phyloP scores from a whole-genome alignment of 1,140 invertebrate genomes.

The Gryon sp. region DNA sequence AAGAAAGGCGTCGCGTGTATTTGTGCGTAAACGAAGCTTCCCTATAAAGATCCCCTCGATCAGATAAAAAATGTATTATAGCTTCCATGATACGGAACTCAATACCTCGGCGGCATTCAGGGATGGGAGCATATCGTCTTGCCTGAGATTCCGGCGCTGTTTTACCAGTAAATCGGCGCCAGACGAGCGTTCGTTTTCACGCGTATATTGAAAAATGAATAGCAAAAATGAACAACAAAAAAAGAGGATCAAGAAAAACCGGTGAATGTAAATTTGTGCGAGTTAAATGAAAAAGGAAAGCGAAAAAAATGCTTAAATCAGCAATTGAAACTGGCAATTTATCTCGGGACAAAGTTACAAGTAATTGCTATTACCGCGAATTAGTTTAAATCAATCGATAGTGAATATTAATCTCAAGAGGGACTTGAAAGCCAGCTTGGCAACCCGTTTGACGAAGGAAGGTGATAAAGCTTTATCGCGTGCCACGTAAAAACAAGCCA shows the following conservation, averaged over 20 bases:
- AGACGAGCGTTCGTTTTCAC: constrained; percentile 31
- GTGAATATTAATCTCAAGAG: constrained; percentile 26
- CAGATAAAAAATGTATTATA: constrained; percentile 81
- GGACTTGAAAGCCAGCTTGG: neutral
- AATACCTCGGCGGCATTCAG: constrained; percentile 72
- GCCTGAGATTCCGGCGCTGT: constrained; percentile 44
- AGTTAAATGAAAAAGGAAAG: too few relatives aligned
- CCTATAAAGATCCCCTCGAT: constrained; percentile 80
- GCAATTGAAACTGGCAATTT: neutral
- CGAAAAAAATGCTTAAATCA: too few relatives aligned
- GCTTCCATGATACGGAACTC: constrained; percentile 79
- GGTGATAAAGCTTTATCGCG: constrained; percentile 27
- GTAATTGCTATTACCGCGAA: constrained; percentile 6
- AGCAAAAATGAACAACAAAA: neutral
- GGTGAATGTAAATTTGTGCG: too few relatives aligned
- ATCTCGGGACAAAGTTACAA: neutral
- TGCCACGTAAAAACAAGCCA: constrained; percentile 37
- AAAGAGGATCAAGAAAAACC: neutral
- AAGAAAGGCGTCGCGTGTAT: constrained; percentile 42
- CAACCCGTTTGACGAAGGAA: constrained; percentile 2
- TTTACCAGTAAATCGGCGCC: constrained; percentile 41
- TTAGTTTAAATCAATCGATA: constrained; percentile 30
- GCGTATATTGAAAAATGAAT: constrained; percentile 30
- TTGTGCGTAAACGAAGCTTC: constrained; percentile 68
- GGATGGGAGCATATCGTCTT: constrained; percentile 42